Evolutionary conservation across 2,113 vertebrate genomes (phyloP).

Genomic region (Ptyas mucosa): DNA sequence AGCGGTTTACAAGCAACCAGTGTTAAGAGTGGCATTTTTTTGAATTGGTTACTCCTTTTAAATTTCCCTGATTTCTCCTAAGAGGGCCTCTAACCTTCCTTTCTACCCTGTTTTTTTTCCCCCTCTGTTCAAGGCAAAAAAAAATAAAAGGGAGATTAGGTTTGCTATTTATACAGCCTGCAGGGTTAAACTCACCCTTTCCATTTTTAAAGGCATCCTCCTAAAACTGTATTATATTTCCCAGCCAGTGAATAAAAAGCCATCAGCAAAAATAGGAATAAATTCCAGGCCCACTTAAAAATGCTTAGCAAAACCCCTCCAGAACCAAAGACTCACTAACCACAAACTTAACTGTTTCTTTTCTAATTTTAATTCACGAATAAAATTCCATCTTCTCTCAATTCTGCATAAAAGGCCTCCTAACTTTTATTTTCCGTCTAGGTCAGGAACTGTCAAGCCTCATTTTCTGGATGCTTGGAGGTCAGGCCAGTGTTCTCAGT

Average conservation of each 20-base stretch:
- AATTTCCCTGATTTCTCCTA: not conserved
- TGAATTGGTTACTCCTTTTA: not conserved
- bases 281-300: not conserved
- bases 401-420: not conserved
- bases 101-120: not conserved
- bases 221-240: not conserved
- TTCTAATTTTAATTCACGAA: not conserved
- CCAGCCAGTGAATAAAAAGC: not conserved
- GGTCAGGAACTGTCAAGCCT: rapidly evolving
- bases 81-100: not conserved
- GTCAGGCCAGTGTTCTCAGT: not conserved
- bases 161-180: not conserved
- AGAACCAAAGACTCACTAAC: not conserved
- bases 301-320: not conserved
- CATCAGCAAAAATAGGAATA: not conserved
- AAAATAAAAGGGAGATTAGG: not conserved
- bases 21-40: not conserved
- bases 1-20: not conserved
- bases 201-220: not conserved
- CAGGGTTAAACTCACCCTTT: not conserved
- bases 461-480: not conserved
- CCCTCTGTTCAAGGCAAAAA: not conserved
- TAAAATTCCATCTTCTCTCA: not conserved
- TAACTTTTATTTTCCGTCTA: not conserved
- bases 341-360: not conserved